Base-by-base conservation (phyloP, 2,797 vertebrate genomes). In the Danionella dracula region DNA sequence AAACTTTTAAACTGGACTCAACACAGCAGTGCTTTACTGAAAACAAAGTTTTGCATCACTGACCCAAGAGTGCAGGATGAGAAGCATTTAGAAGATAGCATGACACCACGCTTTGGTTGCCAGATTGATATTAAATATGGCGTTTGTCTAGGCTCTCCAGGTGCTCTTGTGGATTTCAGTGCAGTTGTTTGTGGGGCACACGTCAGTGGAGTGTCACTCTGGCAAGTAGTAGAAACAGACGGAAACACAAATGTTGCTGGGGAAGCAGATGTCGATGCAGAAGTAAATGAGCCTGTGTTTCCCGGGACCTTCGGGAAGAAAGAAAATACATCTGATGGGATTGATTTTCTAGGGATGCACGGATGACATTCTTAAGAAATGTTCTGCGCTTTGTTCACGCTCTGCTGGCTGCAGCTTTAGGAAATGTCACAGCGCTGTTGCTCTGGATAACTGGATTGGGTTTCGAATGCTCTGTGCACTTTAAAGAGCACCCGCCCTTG, bases 191-290 rank as follows among this genome's bases (percentile, higher is more conserved):
- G 71, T 81, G 67, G 76, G 4, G 31, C 59, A 58, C 72, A 64
- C 10, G 4, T 34, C 6, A 54, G 57, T 54, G 57, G 21, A 62
- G 53, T 5, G 70, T 94, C 89, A 99, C 83, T 99, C 95, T 0
- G 97, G 97, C 70, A 99, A 90, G 84, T 99, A 99, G 82, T 99
- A 99, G 87, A 99, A 99, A 82, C 97, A 99, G 77, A 99, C 91
- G 0, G 96, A 98, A 61, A 98, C 91, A 0, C 97, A 99, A 84
- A 97, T 85, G 83, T 96, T 98, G 90, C 89, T 98, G 4, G 97
- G 97, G 48, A 99, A 98, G 81, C 97, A 98, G 87, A 99, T 95
- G 88, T 99, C 97, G 2, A 98, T 95, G 88, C 97, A 99, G 81
- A 99, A 95, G 83, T 99, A 96, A 85, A 99, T 93, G 32, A 99